phyloP scores from a whole-genome alignment of 2,113 vertebrate species.

The Cochlearius cochlearius region DNA sequence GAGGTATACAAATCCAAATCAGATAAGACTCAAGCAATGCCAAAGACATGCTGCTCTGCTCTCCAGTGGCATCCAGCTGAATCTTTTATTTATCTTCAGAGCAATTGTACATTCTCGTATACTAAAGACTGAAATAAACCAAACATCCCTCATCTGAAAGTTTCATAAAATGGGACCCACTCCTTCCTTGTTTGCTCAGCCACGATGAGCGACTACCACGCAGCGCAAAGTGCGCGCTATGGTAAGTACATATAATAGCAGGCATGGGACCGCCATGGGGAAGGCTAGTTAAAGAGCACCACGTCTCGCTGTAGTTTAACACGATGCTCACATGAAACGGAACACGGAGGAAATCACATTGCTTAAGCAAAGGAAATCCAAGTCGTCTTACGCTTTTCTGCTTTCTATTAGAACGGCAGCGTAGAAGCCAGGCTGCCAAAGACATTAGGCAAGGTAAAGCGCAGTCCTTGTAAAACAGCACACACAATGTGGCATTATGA shows the following conservation, averaged over 20 bases:
- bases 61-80: constrained; percentile 80
- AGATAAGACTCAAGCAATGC: constrained; percentile 84
- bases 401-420: constrained; percentile 6
- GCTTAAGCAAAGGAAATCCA: constrained; percentile 48
- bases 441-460: constrained; percentile 45
- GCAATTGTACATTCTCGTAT: constrained; percentile 76
- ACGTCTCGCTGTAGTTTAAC: neutral
- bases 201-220: constrained; percentile 22
- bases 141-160: constrained; percentile 75
- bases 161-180: constrained; percentile 57
- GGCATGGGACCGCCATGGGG: constrained; percentile 24
- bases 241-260: constrained; percentile 7
- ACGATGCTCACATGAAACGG: constrained; percentile 44
- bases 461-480: constrained; percentile 12
- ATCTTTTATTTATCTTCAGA: constrained; percentile 89
- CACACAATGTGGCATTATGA: constrained; percentile 65
- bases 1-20: constrained; percentile 89
- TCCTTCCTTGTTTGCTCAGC: constrained; percentile 56
- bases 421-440: constrained; percentile 50
- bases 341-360: constrained; percentile 42
- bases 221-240: neutral
- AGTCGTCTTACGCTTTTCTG: neutral
- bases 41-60: constrained; percentile 84
- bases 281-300: constrained; percentile 41
- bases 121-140: constrained; percentile 79